Evolutionary conservation across 2,113 vertebrate species (phyloP).

Genomic region (Leptosomus discolor): DNA sequence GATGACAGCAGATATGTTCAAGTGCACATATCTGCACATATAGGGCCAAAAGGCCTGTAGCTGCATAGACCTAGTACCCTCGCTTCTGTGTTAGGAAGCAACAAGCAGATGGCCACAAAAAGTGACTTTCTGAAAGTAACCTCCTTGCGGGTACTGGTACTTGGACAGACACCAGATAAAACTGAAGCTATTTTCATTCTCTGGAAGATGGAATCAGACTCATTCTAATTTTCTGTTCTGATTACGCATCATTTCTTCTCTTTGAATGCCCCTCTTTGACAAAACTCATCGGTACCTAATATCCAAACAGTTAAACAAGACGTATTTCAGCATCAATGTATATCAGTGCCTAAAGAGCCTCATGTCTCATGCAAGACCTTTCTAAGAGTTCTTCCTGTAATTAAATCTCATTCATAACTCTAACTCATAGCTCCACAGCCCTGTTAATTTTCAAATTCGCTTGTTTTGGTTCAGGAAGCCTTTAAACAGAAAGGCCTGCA

Average conservation of each 20-base stretch:
- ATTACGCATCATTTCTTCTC: neutral
- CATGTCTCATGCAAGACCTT: neutral
- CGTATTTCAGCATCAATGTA: neutral
- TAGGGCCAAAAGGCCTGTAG: neutral
- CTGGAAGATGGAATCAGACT: neutral
- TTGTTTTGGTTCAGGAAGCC: constrained; percentile 21
- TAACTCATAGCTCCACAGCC: neutral
- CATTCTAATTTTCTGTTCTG: neutral
- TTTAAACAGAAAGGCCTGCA: neutral
- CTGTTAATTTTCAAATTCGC: neutral
- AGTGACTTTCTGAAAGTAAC: neutral
- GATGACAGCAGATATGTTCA: neutral
- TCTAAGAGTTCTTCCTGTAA: neutral
- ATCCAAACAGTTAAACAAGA: neutral
- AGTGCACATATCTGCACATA: neutral
- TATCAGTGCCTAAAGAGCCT: neutral
- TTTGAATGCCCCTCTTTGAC: neutral
- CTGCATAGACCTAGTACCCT: fast-evolving
- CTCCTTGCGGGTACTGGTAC: neutral
- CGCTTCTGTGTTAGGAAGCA: neutral
- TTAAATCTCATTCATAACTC: neutral
- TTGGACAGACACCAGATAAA: neutral
- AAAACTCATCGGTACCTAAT: neutral
- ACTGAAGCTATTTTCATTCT: neutral
- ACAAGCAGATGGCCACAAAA: neutral